These are phyloP conservation scores for Meiosimyza platycephala DNA, from an alignment of 2,888 invertebrate genomes.

Conservation along the genomic window DNA sequence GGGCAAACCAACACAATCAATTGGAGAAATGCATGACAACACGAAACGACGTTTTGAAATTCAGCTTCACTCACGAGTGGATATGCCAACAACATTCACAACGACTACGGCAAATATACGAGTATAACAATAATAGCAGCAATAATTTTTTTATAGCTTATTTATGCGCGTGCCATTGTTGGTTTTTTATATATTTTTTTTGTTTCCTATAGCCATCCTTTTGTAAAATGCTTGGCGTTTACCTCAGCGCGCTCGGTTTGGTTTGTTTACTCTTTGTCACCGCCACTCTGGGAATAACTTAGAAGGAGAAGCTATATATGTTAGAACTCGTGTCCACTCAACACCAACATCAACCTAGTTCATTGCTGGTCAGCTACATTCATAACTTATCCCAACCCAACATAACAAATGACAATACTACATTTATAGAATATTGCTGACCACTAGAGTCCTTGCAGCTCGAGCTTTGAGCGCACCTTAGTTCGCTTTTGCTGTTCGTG, in stretches of 20 bases:
- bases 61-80: constrained; percentile 16
- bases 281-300: too few species aligned
- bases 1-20: constrained; percentile 6
- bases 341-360: too few species aligned
- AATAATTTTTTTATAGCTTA: constrained; percentile 36
- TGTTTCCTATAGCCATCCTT: neutral
- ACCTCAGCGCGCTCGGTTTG: too few species aligned
- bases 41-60: constrained; percentile 12
- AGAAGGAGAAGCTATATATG: too few species aligned
- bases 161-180: constrained; percentile 24
- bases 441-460: neutral
- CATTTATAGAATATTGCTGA: neutral
- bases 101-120: neutral
- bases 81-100: constrained; percentile 7
- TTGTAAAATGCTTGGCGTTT: neutral
- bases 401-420: neutral
- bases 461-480: neutral
- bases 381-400: neutral
- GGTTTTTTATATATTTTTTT: neutral
- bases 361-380: too few species aligned
- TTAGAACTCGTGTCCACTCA: too few species aligned
- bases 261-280: too few species aligned
- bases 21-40: constrained; percentile 20
- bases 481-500: constrained; percentile 8
- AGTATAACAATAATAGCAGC: constrained; percentile 13